Evolutionary conservation across 2,113 vertebrate genomes (phyloP), one percentile per base, ranked within the genome.

Genomic region (Sinocyclocheilus anshuiensis): DNA sequence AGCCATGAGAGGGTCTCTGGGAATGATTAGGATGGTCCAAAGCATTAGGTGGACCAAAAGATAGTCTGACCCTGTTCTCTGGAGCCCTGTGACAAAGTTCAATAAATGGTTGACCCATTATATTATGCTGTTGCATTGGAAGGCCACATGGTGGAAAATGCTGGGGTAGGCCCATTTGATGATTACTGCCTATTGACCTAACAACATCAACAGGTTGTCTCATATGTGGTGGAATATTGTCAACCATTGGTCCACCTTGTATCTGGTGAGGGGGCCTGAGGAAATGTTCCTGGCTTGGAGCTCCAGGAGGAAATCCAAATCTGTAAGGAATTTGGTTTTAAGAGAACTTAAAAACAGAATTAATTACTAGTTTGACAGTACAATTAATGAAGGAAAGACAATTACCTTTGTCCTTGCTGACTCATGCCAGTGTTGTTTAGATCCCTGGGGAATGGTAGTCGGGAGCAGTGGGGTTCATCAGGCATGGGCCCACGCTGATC

Each of bases 71-170:
- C 61, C 98, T 94, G 55, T 94, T 95, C 0, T 98, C 97, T 0
- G 97, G 97, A 63, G 95, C 87, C 22, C 96, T 93, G 86, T 99
- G 98, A 0, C 97, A 94, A 18, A 99, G 92, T 89, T 99, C 98
- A 0, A 99, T 99, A 87, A 97, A 99, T 0, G 97, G 97, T 84
- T 98, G 97, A 0, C 97, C 97, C 93, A 97, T 93, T 86, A 98
- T 96, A 88, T 95, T 96, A 91, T 98, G 98, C 85, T 97, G 98
- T 86, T 96, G 97, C 29, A 96, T 90, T 0, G 96, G 93, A 33
- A 96, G 92, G 24, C 95, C 92, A 84, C 95, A 96, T 0, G 96
- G 95, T 57, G 95, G 93, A 77, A 97, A 97, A 57, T 96, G 95
- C 88, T 95, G 97, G 45, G 95, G 26, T n/a, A 95, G 92, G 0